Evolutionary conservation across 1,140 invertebrate genomes (phyloP), one percentile per base, ranked within the genome.

Genomic region (Pteromalus puparum): DNA sequence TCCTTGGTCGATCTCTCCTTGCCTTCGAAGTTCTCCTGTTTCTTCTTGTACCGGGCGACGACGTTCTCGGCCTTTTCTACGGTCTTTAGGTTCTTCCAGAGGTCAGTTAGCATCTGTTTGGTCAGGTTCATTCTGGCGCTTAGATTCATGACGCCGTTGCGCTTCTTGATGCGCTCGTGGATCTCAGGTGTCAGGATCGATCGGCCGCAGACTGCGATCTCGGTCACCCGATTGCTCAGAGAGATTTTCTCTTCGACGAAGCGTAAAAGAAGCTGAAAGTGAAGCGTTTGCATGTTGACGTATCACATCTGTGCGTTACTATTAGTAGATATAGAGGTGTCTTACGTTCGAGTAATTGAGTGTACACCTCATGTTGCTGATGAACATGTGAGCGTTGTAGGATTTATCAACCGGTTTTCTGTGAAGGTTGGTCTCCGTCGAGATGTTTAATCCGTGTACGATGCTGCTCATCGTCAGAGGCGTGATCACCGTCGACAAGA

Each of bases 171-270:
- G 0, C 92, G 89, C 24, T 87, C 87, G 24, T 94, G 89, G 0
- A 95, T 92, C 67, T 94, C 90, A 18, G 94, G 93, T 75, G 94
- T 94, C 1, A 94, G 90, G 4, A 95, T 91, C 26, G 91, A 87
- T 86, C 94, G 94, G 0, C 95, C 95, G 87, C 94, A 95, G 15
- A 96, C 87, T 0, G 95, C 93, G 85, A 96, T 90, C 86, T 96
- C 95, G n/a, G 93, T 76, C 86, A 95, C 93, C 82, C 93, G 93
- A 21, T 93, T 89, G 1, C 82, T 76, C 7, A 93, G 72, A 3
- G 92, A 90, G 53, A 94, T 90, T 61, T 94, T 86, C 70, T 91
- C 86, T 1, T 91, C 90, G 21, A 92, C 84, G 28, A 86, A 82
- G 9, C 87, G 89, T 42, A 94, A 92, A n/a, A 93, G 79, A 24